A percentile compares a stretch with the other conserved stretches of the same genome.
These are phyloP conservation scores for Gymnothorax reevesii DNA, from an alignment of 2,797 vertebrate genomes.

Conservation along the genomic window DNA sequence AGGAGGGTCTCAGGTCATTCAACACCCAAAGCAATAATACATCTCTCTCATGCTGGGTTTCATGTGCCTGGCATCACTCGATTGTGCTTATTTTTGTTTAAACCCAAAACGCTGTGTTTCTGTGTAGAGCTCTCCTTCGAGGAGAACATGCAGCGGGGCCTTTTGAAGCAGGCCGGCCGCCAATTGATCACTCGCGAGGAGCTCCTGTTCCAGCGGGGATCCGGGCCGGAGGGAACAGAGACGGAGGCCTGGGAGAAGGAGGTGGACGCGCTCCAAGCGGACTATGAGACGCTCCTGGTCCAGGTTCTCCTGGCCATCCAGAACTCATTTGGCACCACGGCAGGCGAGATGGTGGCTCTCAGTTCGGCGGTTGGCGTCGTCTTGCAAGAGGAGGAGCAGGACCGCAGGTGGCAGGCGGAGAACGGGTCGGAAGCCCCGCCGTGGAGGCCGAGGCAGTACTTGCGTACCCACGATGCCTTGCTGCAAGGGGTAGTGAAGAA, in stretches of 20 bases:
- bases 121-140: conserved; percentile 38
- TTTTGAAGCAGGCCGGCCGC: conserved; percentile 63
- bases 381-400: conserved; percentile 77
- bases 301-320: conserved; percentile 66
- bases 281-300: conserved; percentile 65
- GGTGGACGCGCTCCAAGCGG: conserved; percentile 64
- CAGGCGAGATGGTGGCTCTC: conserved; percentile 60
- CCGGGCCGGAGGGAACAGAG: conserved; percentile 30
- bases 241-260: conserved; percentile 56
- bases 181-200: conserved; percentile 75
- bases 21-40: too few species aligned
- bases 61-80: too few species aligned
- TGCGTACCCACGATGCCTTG: conserved; percentile 65
- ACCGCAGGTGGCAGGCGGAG: conserved; percentile 52
- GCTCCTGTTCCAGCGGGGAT: conserved; percentile 51
- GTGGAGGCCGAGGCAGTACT: conserved; percentile 75
- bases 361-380: conserved; percentile 73
- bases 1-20: too few species aligned
- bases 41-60: too few species aligned
- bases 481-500: conserved; percentile 65
- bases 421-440: conserved; percentile 18
- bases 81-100: background rate
- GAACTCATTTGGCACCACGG: conserved; percentile 60
- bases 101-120: background rate
- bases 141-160: conserved; percentile 58